Evolutionary conservation across 2,797 vertebrate species (phyloP), one percentile per base, ranked within the genome.

Genomic region (Syngnathus acus): DNA sequence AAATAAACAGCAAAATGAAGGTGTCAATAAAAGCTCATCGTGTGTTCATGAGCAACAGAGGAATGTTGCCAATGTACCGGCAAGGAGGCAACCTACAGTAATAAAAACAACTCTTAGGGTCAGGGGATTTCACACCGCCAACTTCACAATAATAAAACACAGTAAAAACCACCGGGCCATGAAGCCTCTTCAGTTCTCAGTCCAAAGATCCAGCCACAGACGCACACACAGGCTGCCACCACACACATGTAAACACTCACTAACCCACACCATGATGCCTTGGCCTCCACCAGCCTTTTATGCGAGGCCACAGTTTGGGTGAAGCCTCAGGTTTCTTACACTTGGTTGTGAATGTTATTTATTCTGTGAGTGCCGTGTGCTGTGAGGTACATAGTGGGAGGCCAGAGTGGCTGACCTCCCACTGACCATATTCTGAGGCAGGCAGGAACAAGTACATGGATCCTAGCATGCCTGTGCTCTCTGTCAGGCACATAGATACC

Each of bases 341-440:
- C 80, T 88, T 84, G 84, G 80, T 84, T 64, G 72, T 83, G 73
- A 83, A 70, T 77, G 73, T 73, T 90, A 81, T 89, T 89, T 87
- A 82, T 82, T 78, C 84, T 81, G 71, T 4, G 71, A 83, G 81
- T 65, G 63, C 74, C 62, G 61, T 77, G 68, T 48, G 73, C 82
- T 73, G 68, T 81, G 79, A 84, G 79, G 70, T 74, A 81, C 83
- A 70, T 64, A 59, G 71, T 84, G 80, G 75, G 86, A 88, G 88
- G 83, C 79, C 81, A 65, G 68, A 45, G 65, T 21, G 43, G 68
- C 76, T 65, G 55, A 67, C 68, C 57, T 71, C 82, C 69, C 75
- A 68, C 77, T 45, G 65, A 78, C 68, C 65, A 72, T 66, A 80
- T 67, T 65, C 67, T 68, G 72, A 74, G 68, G 43, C 67, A 32